Percentiles rank a stretch among this genome's conserved stretches.
These are phyloP conservation scores for Andrena dorsata DNA, from an alignment of 2,888 invertebrate species.

Conservation along the genomic window DNA sequence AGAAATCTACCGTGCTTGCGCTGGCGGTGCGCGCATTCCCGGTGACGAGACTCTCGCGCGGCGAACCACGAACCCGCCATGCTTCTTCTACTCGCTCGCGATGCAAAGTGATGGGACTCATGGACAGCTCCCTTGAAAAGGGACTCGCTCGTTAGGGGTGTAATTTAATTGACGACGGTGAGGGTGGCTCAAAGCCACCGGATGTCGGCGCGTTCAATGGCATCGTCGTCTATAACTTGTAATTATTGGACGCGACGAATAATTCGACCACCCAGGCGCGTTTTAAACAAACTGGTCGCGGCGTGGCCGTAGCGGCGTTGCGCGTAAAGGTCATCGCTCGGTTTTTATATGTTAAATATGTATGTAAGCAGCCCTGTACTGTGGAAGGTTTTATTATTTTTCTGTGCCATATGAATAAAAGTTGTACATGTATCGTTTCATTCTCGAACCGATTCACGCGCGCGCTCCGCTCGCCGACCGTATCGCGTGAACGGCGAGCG, in stretches of 20 bases:
- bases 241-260: not conserved
- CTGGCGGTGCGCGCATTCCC: conserved; percentile 37
- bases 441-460: conserved; percentile 23
- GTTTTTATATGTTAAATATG: conserved; percentile 44
- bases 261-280: not conserved
- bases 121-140: conserved; percentile 52
- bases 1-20: conserved; percentile 5
- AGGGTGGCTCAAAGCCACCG: conserved; percentile 51
- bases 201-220: conserved; percentile 5
- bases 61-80: not conserved
- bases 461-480: conserved; percentile 2
- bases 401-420: conserved; percentile 79
- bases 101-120: not conserved
- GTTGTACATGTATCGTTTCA: conserved; percentile 72
- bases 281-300: conserved; percentile 18
- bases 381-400: conserved; percentile 67
- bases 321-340: conserved; percentile 32
- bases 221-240: conserved; percentile 25
- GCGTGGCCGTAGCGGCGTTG: conserved; percentile 36
- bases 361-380: conserved; percentile 39
- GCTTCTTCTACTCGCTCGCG: too few relatives aligned
- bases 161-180: conserved; percentile 39
- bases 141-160: conserved; percentile 20
- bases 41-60: conserved; percentile 36
- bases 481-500: not conserved